Conservation (phyloP, 2,888 invertebrate genomes). For the Cephus nigrinus region DNA sequence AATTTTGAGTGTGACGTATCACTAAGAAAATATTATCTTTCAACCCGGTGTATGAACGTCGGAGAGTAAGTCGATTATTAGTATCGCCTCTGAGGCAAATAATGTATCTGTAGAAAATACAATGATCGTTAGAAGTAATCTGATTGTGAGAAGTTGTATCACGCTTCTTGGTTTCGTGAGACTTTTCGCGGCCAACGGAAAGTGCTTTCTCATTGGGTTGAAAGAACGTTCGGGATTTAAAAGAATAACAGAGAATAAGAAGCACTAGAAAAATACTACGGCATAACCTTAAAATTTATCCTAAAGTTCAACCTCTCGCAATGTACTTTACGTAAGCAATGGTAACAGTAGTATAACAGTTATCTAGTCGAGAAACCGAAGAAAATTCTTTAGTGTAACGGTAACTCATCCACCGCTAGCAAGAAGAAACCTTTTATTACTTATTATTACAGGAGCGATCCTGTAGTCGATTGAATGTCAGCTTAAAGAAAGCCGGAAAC, state of each 20-base stretch:
- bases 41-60: neutral
- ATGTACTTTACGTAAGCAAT: neutral
- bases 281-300: neutral
- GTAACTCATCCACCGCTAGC: conserved; percentile 32
- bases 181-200: neutral
- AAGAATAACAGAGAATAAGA: neutral
- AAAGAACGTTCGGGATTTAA: neutral
- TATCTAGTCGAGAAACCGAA: neutral
- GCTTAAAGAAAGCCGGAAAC: neutral
- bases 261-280: neutral
- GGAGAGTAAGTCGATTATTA: neutral
- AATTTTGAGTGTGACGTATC: neutral
- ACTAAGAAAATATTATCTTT: neutral
- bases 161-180: neutral
- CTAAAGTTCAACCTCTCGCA: neutral
- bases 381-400: conserved; percentile 22
- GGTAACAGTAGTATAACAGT: neutral
- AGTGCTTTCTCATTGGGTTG: neutral
- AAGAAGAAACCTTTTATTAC: conserved; percentile 35
- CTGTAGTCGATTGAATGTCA: neutral
- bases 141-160: neutral
- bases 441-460: conserved; percentile 19
- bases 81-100: neutral
- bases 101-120: neutral
- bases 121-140: neutral